These are phyloP conservation scores for Polymixis flavicincta DNA, from an alignment of 2,888 invertebrate species.

Conservation along the genomic window DNA sequence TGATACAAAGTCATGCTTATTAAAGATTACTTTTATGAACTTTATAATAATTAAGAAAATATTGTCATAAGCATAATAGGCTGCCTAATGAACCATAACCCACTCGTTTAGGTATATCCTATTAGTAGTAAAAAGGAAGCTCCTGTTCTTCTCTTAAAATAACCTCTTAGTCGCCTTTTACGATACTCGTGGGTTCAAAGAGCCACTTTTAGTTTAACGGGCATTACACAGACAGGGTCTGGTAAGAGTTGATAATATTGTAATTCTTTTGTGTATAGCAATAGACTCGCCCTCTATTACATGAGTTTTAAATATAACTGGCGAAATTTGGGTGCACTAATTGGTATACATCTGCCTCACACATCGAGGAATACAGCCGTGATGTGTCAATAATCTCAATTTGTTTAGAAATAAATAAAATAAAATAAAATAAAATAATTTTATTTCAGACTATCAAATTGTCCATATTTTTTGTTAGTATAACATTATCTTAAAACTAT, in stretches of 20 bases:
- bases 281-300: too few relatives aligned
- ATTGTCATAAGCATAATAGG: background rate
- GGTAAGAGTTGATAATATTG: background rate
- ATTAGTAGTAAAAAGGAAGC: too few relatives aligned
- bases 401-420: too few relatives aligned
- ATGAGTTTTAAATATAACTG: too few relatives aligned
- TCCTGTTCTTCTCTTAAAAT: background rate
- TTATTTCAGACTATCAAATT: too few relatives aligned
- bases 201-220: background rate
- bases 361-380: too few relatives aligned
- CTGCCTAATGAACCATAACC: background rate
- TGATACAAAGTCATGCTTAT: background rate
- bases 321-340: too few relatives aligned
- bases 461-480: too few relatives aligned
- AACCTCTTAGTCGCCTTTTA: background rate
- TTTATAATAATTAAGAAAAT: background rate
- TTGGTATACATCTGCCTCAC: too few relatives aligned
- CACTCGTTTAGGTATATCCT: background rate
- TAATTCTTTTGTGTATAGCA: too few relatives aligned
- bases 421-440: too few relatives aligned
- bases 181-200: background rate
- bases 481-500: too few relatives aligned
- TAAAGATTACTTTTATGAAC: background rate
- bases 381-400: background rate
- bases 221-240: background rate